Conservation (phyloP, 2,888 invertebrate species). For the Congeria kusceri region DNA sequence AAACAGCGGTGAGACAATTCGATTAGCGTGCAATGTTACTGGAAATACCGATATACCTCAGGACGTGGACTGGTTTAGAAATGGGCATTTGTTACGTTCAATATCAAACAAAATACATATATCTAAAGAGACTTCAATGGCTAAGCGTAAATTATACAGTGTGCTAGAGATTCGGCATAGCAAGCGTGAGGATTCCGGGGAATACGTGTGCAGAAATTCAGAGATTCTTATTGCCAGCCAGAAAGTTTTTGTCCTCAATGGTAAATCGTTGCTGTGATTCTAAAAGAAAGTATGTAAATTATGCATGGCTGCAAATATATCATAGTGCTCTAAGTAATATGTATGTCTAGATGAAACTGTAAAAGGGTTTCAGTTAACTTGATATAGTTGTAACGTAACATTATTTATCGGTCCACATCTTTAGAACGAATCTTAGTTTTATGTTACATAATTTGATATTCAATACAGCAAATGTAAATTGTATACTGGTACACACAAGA, state of each 20-base stretch:
- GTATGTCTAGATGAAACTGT: no score
- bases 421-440: no score
- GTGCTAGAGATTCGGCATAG: conserved; percentile 58
- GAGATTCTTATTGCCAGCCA: conserved; percentile 54
- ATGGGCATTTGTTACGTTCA: conserved; percentile 53
- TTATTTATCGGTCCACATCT: no score
- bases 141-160: conserved; percentile 57
- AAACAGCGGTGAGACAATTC: conserved; percentile 55
- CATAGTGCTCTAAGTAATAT: no score
- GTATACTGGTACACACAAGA: no score
- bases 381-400: no score
- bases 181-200: conserved; percentile 54
- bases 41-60: conserved; percentile 56
- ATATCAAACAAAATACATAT: conserved; percentile 42
- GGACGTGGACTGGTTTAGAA: conserved; percentile 63
- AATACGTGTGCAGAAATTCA: conserved; percentile 63
- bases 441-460: no score
- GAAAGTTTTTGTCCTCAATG: conserved; percentile 60
- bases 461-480: no score
- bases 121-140: conserved; percentile 52
- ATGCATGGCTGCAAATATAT: no score
- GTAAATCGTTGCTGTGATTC: conserved; percentile 27
- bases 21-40: conserved; percentile 53
- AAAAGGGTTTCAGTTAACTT: no score
- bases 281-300: neutral